These are phyloP conservation scores for Scolopax bukidnonensis DNA, from an alignment of 2,797 vertebrate species.

Conservation along the genomic window DNA sequence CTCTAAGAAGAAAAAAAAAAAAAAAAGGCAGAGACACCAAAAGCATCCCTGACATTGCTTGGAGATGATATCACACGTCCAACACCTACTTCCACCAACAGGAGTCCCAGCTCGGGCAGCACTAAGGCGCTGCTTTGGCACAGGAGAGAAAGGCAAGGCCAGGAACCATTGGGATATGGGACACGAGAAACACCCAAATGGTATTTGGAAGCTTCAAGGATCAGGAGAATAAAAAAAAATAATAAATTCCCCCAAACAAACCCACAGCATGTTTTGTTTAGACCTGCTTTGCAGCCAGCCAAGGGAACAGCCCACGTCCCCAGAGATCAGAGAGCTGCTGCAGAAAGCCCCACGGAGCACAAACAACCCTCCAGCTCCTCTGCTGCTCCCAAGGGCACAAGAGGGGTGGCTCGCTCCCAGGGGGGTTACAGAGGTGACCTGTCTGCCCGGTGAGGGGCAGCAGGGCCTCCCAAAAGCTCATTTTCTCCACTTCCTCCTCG, in stretches of 20 bases:
- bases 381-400: fast-evolving
- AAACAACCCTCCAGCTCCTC: background rate
- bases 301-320: background rate
- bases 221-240: background rate
- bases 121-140: background rate
- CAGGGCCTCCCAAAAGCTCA: background rate
- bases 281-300: background rate
- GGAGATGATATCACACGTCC: background rate
- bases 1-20: background rate
- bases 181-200: background rate
- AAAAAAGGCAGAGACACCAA: background rate
- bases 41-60: background rate
- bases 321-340: fast-evolving
- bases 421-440: background rate
- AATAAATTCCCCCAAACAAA: background rate
- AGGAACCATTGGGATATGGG: background rate
- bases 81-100: background rate
- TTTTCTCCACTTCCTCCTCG: background rate
- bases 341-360: background rate
- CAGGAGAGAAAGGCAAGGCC: background rate
- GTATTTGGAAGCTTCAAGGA: background rate
- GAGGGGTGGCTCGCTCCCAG: fast-evolving
- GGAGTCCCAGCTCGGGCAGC: background rate
- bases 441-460: background rate
- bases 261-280: background rate